Base-by-base conservation (phyloP, 1,140 invertebrate genomes). In the Antheraea mylitta region DNA sequence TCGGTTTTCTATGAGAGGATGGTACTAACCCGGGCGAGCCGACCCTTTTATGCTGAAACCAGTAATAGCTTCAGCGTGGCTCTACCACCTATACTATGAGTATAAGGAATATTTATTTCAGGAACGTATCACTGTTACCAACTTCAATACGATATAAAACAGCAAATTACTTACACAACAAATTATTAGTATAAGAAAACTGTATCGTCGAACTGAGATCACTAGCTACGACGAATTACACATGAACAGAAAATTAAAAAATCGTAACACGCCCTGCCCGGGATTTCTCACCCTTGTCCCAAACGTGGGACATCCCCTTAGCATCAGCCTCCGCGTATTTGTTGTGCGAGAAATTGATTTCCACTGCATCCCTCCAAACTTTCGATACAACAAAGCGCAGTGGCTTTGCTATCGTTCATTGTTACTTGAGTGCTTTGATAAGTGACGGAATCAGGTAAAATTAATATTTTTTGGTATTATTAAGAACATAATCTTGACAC, bases 261-360 rank as follows among this genome's bases (percentile, higher is more conserved):
- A 16, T 16, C 9, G 45, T 53, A 53, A 61, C n/a, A 53, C 11
- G 6, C 16, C 3, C 37, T 30, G 60, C 62, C 36, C 22, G 65
- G 74, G 60, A 22, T 72, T 76, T 76, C 77, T 73, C 73, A 76
- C 75, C 84, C 80, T 76, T 66, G 70, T 80, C 70, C 69, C 53
- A 48, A 69, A 73, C 59, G 10, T 61, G 82, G 82, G 82, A 71
- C 81, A 79, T 78, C 79, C 82, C 73, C 69, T 63, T 61, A 0
- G 22, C 16, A n/a, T 3, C 5, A 0, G 22, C 61, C 61, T 37
- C 22, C 72, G 75, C 68, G 69, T 75, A 79, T 76, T 75, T 79
- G 80, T 72, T 69, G 75, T 78, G 75, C 78, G 66, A 65, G 73
- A 83, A 83, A 87, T 87, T 87, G 83, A 86, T 87, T 84, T 80